Evolutionary conservation across 2,888 invertebrate species (phyloP), one percentile per base, ranked within the genome.

Genomic region (Yponomeuta plumbellus): DNA sequence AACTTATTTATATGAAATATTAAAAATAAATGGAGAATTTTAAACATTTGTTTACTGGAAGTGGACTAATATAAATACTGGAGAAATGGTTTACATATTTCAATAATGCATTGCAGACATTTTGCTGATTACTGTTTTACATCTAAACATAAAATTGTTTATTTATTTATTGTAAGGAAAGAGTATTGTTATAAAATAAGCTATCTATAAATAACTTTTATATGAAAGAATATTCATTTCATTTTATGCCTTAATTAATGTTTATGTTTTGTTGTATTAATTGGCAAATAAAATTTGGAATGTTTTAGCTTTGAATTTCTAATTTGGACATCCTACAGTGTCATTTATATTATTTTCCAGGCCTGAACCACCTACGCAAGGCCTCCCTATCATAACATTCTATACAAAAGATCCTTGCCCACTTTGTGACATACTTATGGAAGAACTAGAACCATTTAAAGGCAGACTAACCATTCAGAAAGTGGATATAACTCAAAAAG

Each of bases 391-490:
- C 68, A 80, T 97, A 72, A 97, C 95, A 11, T 90, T 97, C 68
- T 97, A 94, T 79, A 97, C 97, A 20, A 97, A 96, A 89, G 92
- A 96, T 74, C 94, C 94, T 0, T 97, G 97, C 79, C 93, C 94
- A 10, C 88, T 98, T 57, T 97, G 97, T 84, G 97, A 97, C 75
- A 93, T 95, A 72, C 90, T 96, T 17, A 94, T 96, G 85, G 88
- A 92, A 67, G 93, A 95, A 74, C 81, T 96, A 73, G 85, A 92
- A 71, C 84, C 89, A 0, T 94, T 94, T 75, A 83, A 86, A 72
- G 85, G 93, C 67, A 92, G 93, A 76, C 93, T 96, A 76, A 79
- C 89, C 52, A 92, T 97, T 70, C 86, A 95, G 79, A 94, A 94
- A 82, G 93, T 97, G 65, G 94, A 96, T 82, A 97, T 98, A 64